Evolutionary conservation across 1,140 invertebrate genomes (phyloP).

Genomic region (Saccostrea cuccullata): DNA sequence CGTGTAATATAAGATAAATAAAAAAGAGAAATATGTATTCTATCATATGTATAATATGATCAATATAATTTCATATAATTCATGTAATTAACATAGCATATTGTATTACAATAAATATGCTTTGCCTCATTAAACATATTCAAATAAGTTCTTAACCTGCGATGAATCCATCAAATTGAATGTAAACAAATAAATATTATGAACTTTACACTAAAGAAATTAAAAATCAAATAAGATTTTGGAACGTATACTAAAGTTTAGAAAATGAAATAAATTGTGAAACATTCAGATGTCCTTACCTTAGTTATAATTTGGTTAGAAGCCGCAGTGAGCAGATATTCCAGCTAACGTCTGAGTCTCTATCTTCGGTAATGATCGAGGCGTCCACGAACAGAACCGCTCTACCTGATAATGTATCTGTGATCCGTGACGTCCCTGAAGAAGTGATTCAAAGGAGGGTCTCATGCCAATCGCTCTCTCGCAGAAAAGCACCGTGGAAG

Average conservation of each 20-base stretch:
- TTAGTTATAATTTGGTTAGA: not conserved
- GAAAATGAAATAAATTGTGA: not conserved
- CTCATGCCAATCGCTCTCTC: slow-evolving; percentile 7
- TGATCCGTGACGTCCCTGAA: not conserved
- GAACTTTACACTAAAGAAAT: too few relatives aligned
- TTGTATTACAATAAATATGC: too few relatives aligned
- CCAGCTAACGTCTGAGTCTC: not conserved
- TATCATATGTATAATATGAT: too few relatives aligned
- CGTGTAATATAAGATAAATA: too few relatives aligned
- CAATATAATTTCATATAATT: too few relatives aligned
- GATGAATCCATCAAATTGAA: not conserved
- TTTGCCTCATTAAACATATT: too few relatives aligned
- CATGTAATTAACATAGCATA: too few relatives aligned
- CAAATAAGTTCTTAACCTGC: too few relatives aligned
- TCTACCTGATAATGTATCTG: slow-evolving; percentile 29
- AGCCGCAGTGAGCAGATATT: not conserved
- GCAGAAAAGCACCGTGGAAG: not conserved
- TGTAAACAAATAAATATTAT: not conserved
- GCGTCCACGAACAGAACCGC: not conserved
- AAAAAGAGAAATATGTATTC: too few relatives aligned
- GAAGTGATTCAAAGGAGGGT: not conserved
- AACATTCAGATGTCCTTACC: not conserved
- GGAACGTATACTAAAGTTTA: too few relatives aligned
- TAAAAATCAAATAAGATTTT: too few relatives aligned
- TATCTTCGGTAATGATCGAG: not conserved